Base-by-base conservation (phyloP, 1,140 invertebrate genomes). In the Leptinotarsa defecta region DNA sequence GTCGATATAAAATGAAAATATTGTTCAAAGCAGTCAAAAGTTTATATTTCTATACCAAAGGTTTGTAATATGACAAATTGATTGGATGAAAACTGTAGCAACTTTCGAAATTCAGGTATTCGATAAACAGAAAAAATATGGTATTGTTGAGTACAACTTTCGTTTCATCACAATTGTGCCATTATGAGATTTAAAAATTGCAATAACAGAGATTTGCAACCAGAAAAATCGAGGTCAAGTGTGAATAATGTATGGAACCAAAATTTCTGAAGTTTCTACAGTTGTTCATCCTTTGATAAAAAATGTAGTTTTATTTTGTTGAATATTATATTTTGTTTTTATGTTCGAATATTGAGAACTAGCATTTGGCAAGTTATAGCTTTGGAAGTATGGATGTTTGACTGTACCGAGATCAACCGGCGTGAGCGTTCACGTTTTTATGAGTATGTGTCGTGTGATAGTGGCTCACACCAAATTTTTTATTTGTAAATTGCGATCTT, bases 371-470 rank as follows among this genome's bases (percentile, higher is more conserved):
- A 57, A 57, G n/a, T 57, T 57, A 15, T 57, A 57, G 52, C n/a
- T 57, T 19, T 57, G 57, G 77, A 78, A 75, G 72, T 78, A 78
- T 74, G 75, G 69, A 77, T 78, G 75, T 78, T 77, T 78, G 77
- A 78, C 77, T 77, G 77, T 78, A 76, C 68, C 19, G 74, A 61
- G 63, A 78, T 73, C 49, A 77, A 64, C 74, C 15, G 49, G 76
- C 75, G 82, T 78, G 81, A 83, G 81, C 81, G 78, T 81, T 82
- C 22, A 65, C 15, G 34, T 24, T 48, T 74, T 82, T 79, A 81
- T 79, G 57, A 48, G 81, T 82, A 83, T 77, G 81, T 79, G 82
- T 81, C 77, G 76, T 78, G 77, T 81, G 62, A 24, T 71, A 71
- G 69, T 71, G 69, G 43, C 70, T 61, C 49, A n/a, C 22, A 71